Evolutionary conservation across 2,797 vertebrate species (phyloP).

Genomic region (Pseudochirops corinnae): DNA sequence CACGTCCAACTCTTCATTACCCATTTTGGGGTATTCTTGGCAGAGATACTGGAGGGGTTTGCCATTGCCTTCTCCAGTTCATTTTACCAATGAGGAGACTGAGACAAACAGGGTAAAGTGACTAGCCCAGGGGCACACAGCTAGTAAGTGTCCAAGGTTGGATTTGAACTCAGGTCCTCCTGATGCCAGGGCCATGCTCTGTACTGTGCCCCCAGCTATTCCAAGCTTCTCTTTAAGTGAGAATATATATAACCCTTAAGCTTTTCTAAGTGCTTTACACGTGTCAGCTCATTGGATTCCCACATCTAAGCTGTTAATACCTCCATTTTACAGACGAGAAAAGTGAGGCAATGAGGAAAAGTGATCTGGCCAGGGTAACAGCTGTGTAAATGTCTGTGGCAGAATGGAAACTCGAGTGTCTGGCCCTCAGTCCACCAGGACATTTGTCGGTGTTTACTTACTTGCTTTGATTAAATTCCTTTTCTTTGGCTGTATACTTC

Average conservation of each 20-base stretch:
- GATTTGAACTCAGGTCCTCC: neutral
- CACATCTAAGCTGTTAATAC: neutral
- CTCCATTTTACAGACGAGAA: neutral
- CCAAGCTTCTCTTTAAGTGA: neutral
- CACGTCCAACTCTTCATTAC: neutral
- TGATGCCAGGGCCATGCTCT: neutral
- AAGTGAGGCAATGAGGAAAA: neutral
- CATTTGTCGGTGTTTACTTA: neutral
- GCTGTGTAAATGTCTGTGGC: no score
- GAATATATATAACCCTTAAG: neutral
- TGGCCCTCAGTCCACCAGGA: neutral
- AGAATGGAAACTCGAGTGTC: neutral
- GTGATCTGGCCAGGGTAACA: no score
- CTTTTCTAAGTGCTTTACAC: neutral
- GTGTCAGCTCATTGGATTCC: neutral
- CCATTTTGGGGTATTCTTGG: neutral
- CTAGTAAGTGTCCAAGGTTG: neutral
- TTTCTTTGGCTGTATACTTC: neutral
- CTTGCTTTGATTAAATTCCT: neutral
- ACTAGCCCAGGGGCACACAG: neutral
- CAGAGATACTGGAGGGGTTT: neutral
- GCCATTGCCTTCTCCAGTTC: neutral
- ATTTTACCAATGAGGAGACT: neutral
- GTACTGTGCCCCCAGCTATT: neutral
- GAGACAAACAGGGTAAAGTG: neutral